Base-by-base conservation (phyloP, 2,888 invertebrate species). In the Limulus polyphemus region DNA sequence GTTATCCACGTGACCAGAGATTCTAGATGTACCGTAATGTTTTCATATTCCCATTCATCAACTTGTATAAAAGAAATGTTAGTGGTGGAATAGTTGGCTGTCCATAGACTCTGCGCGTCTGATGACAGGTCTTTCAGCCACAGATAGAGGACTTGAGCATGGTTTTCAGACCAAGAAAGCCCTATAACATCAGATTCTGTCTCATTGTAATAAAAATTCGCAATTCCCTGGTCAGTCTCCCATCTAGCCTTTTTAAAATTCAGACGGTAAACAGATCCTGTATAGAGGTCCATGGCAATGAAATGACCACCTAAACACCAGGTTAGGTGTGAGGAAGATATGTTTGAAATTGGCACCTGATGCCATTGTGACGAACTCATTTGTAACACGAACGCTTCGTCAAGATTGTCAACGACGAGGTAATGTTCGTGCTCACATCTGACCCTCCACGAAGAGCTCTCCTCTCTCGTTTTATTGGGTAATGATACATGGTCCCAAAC, bases 301-400 rank as follows among this genome's bases (percentile, higher is more conserved):
- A 65, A 56, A 14, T 49, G 55, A 10, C 58, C 62, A 13, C 17
- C 32, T 12, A 59, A 56, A 49, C 65, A 65, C 61, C 63, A 62
- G 9, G 62, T 60, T 32, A 32, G 3, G 32, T 32, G 32, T 16
- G 52, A 16, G 1, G 63, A 61, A 47, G 62, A 59, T 57, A 59
- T 59, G 48, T 63, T 61, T 2, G 60, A 58, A n/a, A 57, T 54
- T 13, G 63, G 62, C 0, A 62, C 62, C 11, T 59, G 57, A 16
- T 63, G 63, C 65, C 65, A 65, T 17, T 65, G 63, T 47, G 62
- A 62, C 58, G 60, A 61, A 4, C 60, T 61, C 11, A 63, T 48
- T 16, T 62, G 61, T 3, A 63, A 61, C 14, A 65, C 59, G 4
- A 63, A 49, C 10, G 62, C 52, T 13, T 56, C 58, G 16, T 62